Evolutionary conservation across 2,888 invertebrate genomes (phyloP), one percentile per base, ranked within the genome.

Genomic region (Epiblema foenella): DNA sequence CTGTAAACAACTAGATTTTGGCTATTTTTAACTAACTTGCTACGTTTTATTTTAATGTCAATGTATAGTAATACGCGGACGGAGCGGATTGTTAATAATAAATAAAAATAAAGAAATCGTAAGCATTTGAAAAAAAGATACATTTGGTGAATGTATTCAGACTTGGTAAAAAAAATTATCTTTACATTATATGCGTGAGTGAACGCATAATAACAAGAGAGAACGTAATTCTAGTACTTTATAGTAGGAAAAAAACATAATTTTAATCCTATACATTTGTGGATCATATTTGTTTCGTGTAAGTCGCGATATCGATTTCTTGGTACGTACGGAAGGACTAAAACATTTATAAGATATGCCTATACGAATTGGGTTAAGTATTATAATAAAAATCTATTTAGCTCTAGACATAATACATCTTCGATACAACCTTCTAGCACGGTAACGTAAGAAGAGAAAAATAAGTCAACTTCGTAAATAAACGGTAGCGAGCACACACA

Each of bases 351-450:
- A 17, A 58, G 52, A 33, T 54, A 12, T 46, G 46, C 70, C 60
- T 70, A 70, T 12, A 54, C 20, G 52, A 39, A 64, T 54, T 18
- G 54, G 70, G 70, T 65, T 69, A 24, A 1, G 4, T 24, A 33
- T 56, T 29, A 70, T 58, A 49, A 46, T 59, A 69, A 73, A 65
- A 68, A 69, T 66, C 70, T 73, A 51, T n/a, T 67, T 75, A 77
- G 75, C 75, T 67, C 75, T 75, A 77, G 71, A 75, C 73, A 74
- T 75, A 75, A 74, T 74, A 69, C 68, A 70, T 65, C 65, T 20
- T 64, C 52, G 39, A 37, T 54, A 64, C 64, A 64, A 64, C 24
- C n/a, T 64, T 64, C 64, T 64, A 64, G 64, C 64, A 24, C 20
- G 52, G 37, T 64, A 52, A 39, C 24, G 15, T 54, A 64, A 18